Percentiles rank a stretch among this genome's conserved stretches.
phyloP scores from a whole-genome alignment of 2,888 invertebrate genomes.

The Phragmatobia fuliginosa region DNA sequence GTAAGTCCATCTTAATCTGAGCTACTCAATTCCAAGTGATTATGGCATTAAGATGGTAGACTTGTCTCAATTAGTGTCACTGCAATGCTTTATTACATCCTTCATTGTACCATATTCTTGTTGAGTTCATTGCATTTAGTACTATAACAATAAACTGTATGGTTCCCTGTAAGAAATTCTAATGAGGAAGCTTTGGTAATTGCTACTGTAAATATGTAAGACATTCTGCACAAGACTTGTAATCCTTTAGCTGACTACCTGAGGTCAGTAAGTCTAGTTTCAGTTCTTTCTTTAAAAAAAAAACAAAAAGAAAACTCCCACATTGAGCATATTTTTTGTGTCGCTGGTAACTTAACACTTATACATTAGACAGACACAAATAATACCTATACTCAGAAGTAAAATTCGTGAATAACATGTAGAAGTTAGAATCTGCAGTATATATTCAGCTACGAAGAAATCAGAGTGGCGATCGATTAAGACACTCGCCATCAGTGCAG shows the following conservation, averaged over 20 bases:
- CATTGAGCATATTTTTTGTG: too few relatives aligned
- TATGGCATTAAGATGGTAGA: slow-evolving; percentile 22
- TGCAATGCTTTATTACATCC: slow-evolving; percentile 28
- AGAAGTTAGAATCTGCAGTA: too few relatives aligned
- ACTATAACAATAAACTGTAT: slow-evolving; percentile 1
- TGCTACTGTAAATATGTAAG: background rate
- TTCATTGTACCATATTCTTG: slow-evolving; percentile 10
- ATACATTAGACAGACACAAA: too few relatives aligned
- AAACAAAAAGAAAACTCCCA: too few relatives aligned
- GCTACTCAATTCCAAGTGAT: slow-evolving; percentile 21
- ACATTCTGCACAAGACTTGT: background rate
- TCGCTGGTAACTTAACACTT: too few relatives aligned
- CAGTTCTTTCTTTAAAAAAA: too few relatives aligned
- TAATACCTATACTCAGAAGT: too few relatives aligned
- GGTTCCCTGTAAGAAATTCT: background rate
- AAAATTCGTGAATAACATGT: too few relatives aligned
- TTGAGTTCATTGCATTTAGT: slow-evolving; percentile 16
- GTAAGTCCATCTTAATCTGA: slow-evolving; percentile 12
- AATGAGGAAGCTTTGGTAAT: slow-evolving; percentile 10
- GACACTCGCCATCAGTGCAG: too few relatives aligned
- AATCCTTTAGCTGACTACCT: background rate
- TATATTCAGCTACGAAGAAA: too few relatives aligned
- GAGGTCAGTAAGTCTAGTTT: background rate
- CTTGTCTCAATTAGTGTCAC: slow-evolving; percentile 30
- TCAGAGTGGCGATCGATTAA: too few relatives aligned